Evolutionary conservation across 2,113 vertebrate species (phyloP), one percentile per base, ranked within the genome.

Genomic region (Phaethon lepturus): DNA sequence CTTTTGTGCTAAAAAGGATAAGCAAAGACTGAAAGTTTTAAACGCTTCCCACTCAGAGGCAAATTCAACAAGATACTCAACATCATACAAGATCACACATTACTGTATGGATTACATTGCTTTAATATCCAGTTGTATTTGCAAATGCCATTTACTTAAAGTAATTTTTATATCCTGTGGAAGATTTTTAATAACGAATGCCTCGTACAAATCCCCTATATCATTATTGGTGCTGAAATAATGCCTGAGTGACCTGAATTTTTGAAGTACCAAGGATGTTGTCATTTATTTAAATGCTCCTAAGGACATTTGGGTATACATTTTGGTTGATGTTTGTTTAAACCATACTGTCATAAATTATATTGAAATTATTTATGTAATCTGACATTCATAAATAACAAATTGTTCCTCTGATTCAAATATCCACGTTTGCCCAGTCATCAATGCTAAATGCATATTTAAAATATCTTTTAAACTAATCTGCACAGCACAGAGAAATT

Each of bases 1-100:
- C 9, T 96, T 95, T 93, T 82, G 47, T 83, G 53, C 58, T 92
- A 84, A 91, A 95, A 96, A 72, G 45, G 67, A 76, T 67, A 84
- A 60, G 35, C 9, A 81, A 49, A 74, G 49, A 35, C 16, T 42
- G 44, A 56, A 59, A 93, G 78, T 96, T 97, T 96, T 93, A 59
- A 67, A 75, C 26, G 23, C 3, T 66, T 96, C 44, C 84, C n/a
- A 60, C n/a, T 94, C 44, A 74, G 75, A 91, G 12, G 15, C n/a
- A 89, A 94, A 72, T 26, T 22, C 49, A 96, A 68, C 18, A 84
- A 78, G 49, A 82, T 68, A 31, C n/a, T 64, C 40, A 75, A 16
- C 24, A 19, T 53, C 29, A 56, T 52, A 84, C 8, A 83, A 38
- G n/a, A 91, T 63, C 53, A 66, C 16, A 25, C 31, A 62, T 25